Evolutionary conservation across 2,888 invertebrate genomes (phyloP), one percentile per base, ranked within the genome.

Genomic region (Tethea ocularis): DNA sequence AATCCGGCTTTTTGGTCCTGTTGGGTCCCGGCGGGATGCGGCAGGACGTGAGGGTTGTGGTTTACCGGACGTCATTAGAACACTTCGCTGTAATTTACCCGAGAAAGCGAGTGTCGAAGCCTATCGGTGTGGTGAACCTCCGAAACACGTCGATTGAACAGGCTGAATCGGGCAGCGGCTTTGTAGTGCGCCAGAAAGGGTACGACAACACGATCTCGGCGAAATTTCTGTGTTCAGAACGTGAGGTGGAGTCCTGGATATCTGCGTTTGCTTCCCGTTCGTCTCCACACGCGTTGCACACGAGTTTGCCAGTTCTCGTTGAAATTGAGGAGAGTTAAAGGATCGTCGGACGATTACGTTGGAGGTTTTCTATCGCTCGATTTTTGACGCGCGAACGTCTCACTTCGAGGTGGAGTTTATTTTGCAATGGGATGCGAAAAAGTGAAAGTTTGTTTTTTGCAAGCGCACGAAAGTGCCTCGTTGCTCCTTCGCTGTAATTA

Each of bases 71-170:
- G 6, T 94, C 95, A 53, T 83, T 94, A 75, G 95, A 95, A 75
- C 95, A 95, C 72, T 95, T 95, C 72, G 95, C 95, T 1, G 95
- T 95, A 8, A 93, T 95, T 33, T 95, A 94, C 68, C 95, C 95
- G 8, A 94, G 94, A 80, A 95, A 95, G 83, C 94, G 95, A 73
- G 88, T 95, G 13, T 93, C 94, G 64, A 94, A 94, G 66, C 94
- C 95, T 0, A 84, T 94, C 41, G 95, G 95, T 0, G 95, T 95
- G 2, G 89, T 95, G 51, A 95, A 95, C 79, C 80, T 95, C 64
- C 88, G 94, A 70, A 95, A 95, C 72, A 95, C 95, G 13, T 86
- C 83, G n/a, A 91, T 94, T 52, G 94, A 95, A 68, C 88, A 91
- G 55, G 87, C 88, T 51, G 87, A 89, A 4, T 64, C 78, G 2